phyloP scores from a whole-genome alignment of 2,113 vertebrate species.

The Caracal caracal region DNA sequence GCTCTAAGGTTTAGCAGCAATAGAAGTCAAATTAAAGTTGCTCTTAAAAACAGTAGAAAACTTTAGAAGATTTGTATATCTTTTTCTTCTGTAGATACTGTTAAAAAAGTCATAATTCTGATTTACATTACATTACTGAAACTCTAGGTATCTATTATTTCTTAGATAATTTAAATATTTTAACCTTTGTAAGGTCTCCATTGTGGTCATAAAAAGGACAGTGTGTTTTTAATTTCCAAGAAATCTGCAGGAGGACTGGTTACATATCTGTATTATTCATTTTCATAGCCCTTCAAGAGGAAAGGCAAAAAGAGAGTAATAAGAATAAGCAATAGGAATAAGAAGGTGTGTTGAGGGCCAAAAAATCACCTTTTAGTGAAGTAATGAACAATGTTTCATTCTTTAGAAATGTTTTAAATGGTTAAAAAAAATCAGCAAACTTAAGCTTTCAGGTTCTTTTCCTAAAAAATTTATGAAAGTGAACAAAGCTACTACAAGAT shows the following conservation, averaged over 20 bases:
- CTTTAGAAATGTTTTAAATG: background rate
- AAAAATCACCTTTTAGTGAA: background rate
- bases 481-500: background rate
- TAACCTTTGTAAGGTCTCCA: background rate
- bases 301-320: background rate
- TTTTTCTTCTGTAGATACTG: background rate
- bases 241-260: background rate
- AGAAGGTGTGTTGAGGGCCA: background rate
- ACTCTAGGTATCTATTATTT: background rate
- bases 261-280: background rate
- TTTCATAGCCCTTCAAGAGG: background rate
- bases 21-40: background rate
- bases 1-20: background rate
- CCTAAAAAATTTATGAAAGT: background rate
- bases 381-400: slow-evolving; percentile 13
- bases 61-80: background rate
- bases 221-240: background rate
- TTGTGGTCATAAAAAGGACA: background rate
- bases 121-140: background rate
- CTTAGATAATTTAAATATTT: background rate
- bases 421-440: background rate
- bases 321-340: background rate
- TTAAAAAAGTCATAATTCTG: background rate
- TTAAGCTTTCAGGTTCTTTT: background rate
- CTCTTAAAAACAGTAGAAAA: background rate